A percentile compares a stretch with the other conserved stretches of the same genome.
phyloP scores from a whole-genome alignment of 1,140 invertebrate genomes.

The Chelonus insularis region DNA sequence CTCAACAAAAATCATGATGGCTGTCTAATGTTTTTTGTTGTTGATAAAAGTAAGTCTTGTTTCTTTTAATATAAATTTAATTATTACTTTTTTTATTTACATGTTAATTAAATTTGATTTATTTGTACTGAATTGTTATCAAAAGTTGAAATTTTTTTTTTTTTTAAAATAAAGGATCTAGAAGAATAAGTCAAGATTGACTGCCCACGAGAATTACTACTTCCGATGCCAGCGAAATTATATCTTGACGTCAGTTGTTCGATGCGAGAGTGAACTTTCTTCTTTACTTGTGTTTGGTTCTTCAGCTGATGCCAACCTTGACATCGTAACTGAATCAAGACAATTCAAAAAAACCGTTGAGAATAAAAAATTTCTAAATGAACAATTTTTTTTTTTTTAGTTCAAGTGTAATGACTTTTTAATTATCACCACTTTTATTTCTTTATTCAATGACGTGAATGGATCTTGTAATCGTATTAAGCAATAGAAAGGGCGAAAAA shows the following conservation, averaged over 20 bases:
- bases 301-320: constrained; percentile 25
- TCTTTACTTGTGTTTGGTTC: constrained; percentile 1
- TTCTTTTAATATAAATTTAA: too few relatives aligned
- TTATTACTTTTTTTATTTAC: too few relatives aligned
- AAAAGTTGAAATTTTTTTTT: too few relatives aligned
- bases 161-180: neutral
- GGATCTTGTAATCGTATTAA: neutral
- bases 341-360: neutral
- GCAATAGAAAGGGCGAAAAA: too few relatives aligned
- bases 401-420: constrained; percentile 11
- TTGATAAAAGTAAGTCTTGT: too few relatives aligned
- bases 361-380: neutral
- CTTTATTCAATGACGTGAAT: too few relatives aligned
- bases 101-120: too few relatives aligned
- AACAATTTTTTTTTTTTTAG: too few relatives aligned
- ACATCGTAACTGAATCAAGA: constrained; percentile 22
- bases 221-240: constrained; percentile 16
- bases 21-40: too few relatives aligned
- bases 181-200: neutral
- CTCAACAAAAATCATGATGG: too few relatives aligned
- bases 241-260: constrained; percentile 15
- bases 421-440: neutral
- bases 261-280: constrained; percentile 21
- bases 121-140: too few relatives aligned
- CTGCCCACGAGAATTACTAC: neutral